Evolutionary conservation across 2,797 vertebrate genomes (phyloP).

Genomic region (Pseudotriccus pelzelni): DNA sequence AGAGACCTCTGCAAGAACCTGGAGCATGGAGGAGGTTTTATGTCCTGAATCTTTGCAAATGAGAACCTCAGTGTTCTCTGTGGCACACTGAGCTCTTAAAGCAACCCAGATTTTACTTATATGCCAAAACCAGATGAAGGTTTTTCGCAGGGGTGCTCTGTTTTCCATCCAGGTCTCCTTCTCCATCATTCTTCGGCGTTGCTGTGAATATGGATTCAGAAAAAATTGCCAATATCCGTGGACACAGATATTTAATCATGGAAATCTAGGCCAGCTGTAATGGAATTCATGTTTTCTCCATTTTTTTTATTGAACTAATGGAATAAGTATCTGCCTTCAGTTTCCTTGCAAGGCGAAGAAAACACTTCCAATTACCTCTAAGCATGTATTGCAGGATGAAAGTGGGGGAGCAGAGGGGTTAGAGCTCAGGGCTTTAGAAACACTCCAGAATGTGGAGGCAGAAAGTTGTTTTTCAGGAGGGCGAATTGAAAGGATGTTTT

Average conservation of each 20-base stretch:
- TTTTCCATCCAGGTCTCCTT: not conserved
- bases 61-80: not conserved
- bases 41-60: constrained; percentile 10
- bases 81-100: not conserved
- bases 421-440: not conserved
- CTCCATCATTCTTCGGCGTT: not conserved
- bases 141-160: not conserved
- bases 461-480: not conserved
- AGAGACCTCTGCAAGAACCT: not conserved
- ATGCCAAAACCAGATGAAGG: not conserved
- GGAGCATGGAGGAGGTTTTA: not conserved
- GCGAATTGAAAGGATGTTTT: not conserved
- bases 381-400: not conserved
- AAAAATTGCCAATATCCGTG: not conserved
- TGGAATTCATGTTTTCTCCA: not conserved
- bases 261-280: not conserved
- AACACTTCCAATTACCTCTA: not conserved
- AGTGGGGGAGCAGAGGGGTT: not conserved
- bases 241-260: not conserved
- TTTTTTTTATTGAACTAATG: not conserved
- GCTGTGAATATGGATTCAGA: not conserved
- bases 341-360: not conserved
- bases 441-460: not conserved
- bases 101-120: not conserved
- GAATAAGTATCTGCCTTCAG: not conserved